A percentile compares a stretch with the other conserved stretches of the same genome.
Conservation (phyloP, 2,888 invertebrate genomes). For the Lordiphosa andalusiaca region DNA sequence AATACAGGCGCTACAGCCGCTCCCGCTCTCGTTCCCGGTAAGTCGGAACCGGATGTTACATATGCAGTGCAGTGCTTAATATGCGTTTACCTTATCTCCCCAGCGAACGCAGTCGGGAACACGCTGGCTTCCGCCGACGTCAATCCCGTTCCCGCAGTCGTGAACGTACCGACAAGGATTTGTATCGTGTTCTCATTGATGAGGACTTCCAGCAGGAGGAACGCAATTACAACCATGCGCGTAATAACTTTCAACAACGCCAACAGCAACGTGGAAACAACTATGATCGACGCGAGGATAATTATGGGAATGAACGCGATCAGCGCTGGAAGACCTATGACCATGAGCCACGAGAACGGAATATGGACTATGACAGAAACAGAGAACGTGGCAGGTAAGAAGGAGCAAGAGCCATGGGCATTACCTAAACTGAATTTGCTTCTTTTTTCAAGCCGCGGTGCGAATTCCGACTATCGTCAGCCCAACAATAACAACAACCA, state of each 20-base stretch:
- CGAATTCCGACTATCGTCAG: slow-evolving; percentile 42
- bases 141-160: slow-evolving; percentile 77
- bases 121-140: slow-evolving; percentile 66
- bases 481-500: slow-evolving; percentile 31
- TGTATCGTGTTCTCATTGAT: slow-evolving; percentile 79
- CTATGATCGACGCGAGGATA: slow-evolving; percentile 43
- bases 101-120: slow-evolving; percentile 78
- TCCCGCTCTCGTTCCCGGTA: slow-evolving; percentile 79
- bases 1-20: slow-evolving; percentile 76
- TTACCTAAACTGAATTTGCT: not conserved
- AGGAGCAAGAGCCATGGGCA: too few species aligned
- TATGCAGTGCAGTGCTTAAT: not conserved
- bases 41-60: not conserved
- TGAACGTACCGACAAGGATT: slow-evolving; percentile 76
- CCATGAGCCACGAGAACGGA: slow-evolving; percentile 50
- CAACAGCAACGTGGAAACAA: slow-evolving; percentile 46
- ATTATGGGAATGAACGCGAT: slow-evolving; percentile 30
- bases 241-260: slow-evolving; percentile 26
- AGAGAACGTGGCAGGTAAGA: slow-evolving; percentile 48
- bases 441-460: slow-evolving; percentile 34
- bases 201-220: slow-evolving; percentile 79
- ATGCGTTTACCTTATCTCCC: slow-evolving; percentile 1
- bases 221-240: slow-evolving; percentile 42
- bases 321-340: slow-evolving; percentile 56
- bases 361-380: slow-evolving; percentile 45